Conservation (phyloP, 1,140 invertebrate species). For the Holotrichia oblita region DNA sequence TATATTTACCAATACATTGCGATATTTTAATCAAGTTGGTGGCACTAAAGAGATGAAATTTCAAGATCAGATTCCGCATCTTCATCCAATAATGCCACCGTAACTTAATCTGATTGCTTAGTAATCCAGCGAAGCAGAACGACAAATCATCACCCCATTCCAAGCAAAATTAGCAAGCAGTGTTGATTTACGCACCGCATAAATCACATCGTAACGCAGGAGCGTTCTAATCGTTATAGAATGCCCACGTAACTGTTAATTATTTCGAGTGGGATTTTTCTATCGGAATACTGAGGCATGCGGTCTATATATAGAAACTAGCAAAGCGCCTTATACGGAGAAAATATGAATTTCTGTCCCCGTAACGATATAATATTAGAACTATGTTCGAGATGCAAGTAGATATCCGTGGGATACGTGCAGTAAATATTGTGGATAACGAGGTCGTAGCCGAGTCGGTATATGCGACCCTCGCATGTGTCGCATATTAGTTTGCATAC, state of each 20-base stretch:
- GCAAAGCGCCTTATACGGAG: neutral
- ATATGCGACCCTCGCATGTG: neutral
- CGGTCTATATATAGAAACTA: neutral
- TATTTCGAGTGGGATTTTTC: neutral
- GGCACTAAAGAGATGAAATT: neutral
- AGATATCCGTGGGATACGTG: slow-evolving; percentile 2
- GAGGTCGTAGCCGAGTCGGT: neutral
- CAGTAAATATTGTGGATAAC: slow-evolving; percentile 3
- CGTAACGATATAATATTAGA: slow-evolving; percentile 10
- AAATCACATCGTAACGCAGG: neutral
- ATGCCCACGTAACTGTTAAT: neutral
- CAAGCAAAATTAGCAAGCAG: neutral
- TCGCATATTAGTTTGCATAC: neutral
- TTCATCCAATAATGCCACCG: neutral
- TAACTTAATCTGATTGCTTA: neutral
- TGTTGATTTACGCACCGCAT: neutral
- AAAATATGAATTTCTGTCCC: slow-evolving; percentile 8
- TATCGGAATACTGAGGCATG: neutral
- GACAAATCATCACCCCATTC: neutral
- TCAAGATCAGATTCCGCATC: neutral
- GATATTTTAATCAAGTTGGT: too few relatives aligned
- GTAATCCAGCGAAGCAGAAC: neutral
- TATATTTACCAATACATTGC: too few relatives aligned
- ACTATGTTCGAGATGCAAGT: neutral
- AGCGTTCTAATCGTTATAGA: neutral